Evolutionary conservation across 2,888 invertebrate species (phyloP).

Genomic region (Nezara viridula): DNA sequence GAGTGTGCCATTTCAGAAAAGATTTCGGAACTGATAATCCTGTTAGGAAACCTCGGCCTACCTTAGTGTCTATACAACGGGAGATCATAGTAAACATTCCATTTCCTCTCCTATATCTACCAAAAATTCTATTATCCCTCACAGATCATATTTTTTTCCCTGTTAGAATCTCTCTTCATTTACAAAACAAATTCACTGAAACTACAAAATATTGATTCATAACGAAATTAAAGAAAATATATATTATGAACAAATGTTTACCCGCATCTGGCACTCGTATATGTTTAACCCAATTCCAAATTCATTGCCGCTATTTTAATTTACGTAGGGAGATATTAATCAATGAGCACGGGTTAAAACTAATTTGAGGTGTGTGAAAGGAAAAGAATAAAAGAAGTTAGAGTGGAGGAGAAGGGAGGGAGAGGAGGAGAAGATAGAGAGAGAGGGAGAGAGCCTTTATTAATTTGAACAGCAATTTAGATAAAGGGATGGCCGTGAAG

Average conservation of each 20-base stretch:
- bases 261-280: neutral
- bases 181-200: too few species aligned
- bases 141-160: too few species aligned
- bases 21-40: too few species aligned
- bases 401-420: neutral
- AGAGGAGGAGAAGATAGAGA: conserved; percentile 31
- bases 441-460: conserved; percentile 62
- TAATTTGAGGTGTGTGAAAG: neutral
- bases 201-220: too few species aligned
- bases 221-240: too few species aligned
- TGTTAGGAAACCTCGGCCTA: too few species aligned
- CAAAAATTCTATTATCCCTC: too few species aligned
- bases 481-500: conserved; percentile 62
- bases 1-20: neutral
- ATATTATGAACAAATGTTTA: too few species aligned
- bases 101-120: too few species aligned
- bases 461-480: conserved; percentile 65
- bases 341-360: neutral
- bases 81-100: too few species aligned
- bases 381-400: neutral
- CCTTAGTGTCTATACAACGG: too few species aligned
- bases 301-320: neutral
- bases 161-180: too few species aligned
- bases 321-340: neutral
- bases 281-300: neutral